A percentile compares a stretch with the other conserved stretches of the same genome.
These are phyloP conservation scores for Epizoanthus rinbou DNA, from an alignment of 92 coral and sea anemone genomes.

Conservation along the genomic window DNA sequence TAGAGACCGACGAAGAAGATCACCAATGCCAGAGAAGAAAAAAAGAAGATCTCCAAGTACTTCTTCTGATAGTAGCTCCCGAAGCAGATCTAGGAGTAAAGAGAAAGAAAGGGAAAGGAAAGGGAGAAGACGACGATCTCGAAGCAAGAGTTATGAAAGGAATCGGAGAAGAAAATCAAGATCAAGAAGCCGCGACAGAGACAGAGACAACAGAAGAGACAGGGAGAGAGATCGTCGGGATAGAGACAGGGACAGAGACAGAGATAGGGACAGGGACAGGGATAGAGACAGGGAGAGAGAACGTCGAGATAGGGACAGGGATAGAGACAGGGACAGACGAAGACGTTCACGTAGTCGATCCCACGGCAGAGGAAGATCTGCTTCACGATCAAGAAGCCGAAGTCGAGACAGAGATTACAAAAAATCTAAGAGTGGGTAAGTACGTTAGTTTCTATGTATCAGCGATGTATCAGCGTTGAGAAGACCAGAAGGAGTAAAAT, in stretches of 20 bases:
- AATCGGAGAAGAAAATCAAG: conserved; percentile 61
- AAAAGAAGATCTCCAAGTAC: conserved; percentile 61
- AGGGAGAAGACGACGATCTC: conserved; percentile 63
- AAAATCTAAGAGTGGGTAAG: conserved; percentile 84
- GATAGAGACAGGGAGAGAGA: conserved; percentile 22
- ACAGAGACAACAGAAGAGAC: conserved; percentile 21
- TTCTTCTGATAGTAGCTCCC: conserved; percentile 64
- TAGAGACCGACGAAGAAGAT: conserved; percentile 49
- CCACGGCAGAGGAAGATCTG: conserved; percentile 58
- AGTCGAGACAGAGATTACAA: conserved; percentile 78
- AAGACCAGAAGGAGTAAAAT: too few species aligned
- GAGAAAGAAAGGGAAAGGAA: conserved; percentile 50
- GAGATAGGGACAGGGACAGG: conserved; percentile 57
- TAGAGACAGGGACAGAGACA: conserved; percentile 53
- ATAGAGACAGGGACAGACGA: conserved; percentile 72
- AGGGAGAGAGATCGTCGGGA: conserved; percentile 58
- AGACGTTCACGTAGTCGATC: conserved; percentile 75
- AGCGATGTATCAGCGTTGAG: too few species aligned
- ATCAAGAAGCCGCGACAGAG: conserved; percentile 36
- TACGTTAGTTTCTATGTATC: neutral
- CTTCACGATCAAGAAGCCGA: conserved; percentile 81
- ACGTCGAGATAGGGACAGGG: conserved; percentile 48
- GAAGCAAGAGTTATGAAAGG: conserved; percentile 76
- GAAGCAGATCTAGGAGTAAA: conserved; percentile 70
- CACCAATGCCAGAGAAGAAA: conserved; percentile 39